A percentile compares a stretch with the other conserved stretches of the same genome.
Conservation (phyloP, 2,797 vertebrate species). For the Pseudochirops cupreus region DNA sequence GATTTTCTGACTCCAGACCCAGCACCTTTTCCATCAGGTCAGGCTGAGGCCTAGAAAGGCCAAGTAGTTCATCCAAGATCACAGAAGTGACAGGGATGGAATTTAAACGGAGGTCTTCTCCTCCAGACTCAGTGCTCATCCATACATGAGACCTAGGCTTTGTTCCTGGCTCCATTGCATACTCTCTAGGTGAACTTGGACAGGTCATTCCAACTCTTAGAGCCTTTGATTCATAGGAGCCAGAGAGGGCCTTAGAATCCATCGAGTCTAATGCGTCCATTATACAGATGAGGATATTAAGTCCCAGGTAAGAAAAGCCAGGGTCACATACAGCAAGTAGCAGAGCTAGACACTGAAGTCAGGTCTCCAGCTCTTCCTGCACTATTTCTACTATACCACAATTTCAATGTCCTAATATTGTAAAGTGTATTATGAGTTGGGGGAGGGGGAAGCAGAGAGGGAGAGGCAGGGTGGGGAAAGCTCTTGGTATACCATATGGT, state of each 20-base stretch:
- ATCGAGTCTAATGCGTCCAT: not conserved
- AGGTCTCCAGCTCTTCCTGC: not conserved
- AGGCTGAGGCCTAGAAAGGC: not conserved
- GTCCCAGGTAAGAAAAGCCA: not conserved
- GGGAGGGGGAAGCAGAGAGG: not conserved
- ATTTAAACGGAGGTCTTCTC: not conserved
- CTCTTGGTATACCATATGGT: conserved; percentile 77
- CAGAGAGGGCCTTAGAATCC: not conserved
- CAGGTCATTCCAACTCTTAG: not conserved
- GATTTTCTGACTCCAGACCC: not conserved
- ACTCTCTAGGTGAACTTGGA: not conserved
- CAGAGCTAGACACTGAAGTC: not conserved
- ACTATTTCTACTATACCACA: not conserved
- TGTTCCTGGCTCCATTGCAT: not conserved
- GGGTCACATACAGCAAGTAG: not conserved
- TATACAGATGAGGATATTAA: not conserved
- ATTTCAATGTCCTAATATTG: not conserved
- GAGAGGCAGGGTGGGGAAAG: conserved; percentile 26
- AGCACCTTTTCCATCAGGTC: not conserved
- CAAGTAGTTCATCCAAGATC: not conserved
- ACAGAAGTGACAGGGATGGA: not conserved
- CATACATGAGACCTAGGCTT: not conserved
- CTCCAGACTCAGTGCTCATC: not conserved
- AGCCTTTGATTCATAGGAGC: not conserved
- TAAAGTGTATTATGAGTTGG: not conserved